A percentile compares a stretch with the other conserved stretches of the same genome.
These are phyloP conservation scores for Brachylomia viminalis DNA, from an alignment of 2,888 invertebrate genomes.

Conservation along the genomic window DNA sequence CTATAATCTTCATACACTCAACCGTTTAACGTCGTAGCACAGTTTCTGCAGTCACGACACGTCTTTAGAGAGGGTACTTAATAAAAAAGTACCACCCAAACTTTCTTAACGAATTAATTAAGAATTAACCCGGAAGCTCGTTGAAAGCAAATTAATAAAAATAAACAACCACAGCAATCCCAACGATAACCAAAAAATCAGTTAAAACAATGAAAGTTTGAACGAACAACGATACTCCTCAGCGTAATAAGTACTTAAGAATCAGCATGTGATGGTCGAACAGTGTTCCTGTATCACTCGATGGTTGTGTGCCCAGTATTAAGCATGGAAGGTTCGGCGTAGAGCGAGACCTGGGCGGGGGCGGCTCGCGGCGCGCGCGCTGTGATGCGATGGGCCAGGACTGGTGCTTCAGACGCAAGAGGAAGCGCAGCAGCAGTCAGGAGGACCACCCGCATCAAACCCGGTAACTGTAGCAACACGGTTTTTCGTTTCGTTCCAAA, in stretches of 20 bases:
- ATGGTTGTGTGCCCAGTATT: constrained; percentile 60
- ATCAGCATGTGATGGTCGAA: constrained; percentile 53
- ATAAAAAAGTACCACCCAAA: neutral
- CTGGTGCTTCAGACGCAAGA: constrained; percentile 93
- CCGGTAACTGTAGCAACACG: constrained; percentile 80
- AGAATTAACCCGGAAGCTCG: constrained; percentile 72
- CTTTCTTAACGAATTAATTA: neutral
- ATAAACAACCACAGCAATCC: constrained; percentile 33
- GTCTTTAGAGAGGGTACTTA: neutral
- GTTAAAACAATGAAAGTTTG: constrained; percentile 57
- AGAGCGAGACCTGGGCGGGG: constrained; percentile 89
- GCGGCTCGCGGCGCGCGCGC: constrained; percentile 89
- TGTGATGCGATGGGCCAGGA: constrained; percentile 93
- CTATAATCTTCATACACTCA: neutral
- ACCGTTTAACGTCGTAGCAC: neutral
- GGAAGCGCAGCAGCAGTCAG: constrained; percentile 92
- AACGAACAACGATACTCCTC: constrained; percentile 54
- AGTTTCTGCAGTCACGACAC: constrained; percentile 33
- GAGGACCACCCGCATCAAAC: constrained; percentile 91
- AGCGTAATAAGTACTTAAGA: constrained; percentile 45
- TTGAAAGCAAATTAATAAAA: constrained; percentile 10
- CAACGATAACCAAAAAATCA: constrained; percentile 18
- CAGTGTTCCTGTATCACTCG: constrained; percentile 45
- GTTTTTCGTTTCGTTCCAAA: neutral
- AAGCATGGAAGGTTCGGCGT: constrained; percentile 73